These are phyloP conservation scores for Eulemur mongoz DNA, from an alignment of 2,797 vertebrate genomes.

Conservation along the genomic window DNA sequence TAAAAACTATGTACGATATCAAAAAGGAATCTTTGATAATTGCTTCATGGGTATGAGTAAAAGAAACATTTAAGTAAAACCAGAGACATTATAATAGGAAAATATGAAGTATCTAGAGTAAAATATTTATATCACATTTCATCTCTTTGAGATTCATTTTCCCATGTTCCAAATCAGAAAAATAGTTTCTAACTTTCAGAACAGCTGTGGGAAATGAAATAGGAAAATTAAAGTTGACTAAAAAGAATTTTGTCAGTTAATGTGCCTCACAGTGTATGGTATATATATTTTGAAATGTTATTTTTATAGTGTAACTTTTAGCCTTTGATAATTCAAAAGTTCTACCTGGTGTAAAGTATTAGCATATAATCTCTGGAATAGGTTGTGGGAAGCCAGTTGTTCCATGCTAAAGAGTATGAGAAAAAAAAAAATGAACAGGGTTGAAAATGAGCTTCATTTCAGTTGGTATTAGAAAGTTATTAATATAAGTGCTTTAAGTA, in stretches of 20 bases:
- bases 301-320: not conserved
- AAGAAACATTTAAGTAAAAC: not conserved
- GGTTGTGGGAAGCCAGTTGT: not conserved
- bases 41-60: not conserved
- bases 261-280: not conserved
- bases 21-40: not conserved
- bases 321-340: not conserved
- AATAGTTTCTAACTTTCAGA: not conserved
- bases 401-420: not conserved
- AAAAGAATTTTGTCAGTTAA: not conserved
- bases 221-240: not conserved
- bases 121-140: not conserved
- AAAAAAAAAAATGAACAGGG: not conserved
- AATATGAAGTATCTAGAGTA: not conserved
- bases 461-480: not conserved
- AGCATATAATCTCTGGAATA: not conserved
- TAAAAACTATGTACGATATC: not conserved
- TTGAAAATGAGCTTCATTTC: not conserved
- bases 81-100: not conserved
- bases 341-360: not conserved
- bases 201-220: not conserved
- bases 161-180: not conserved
- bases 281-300: not conserved
- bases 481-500: not conserved
- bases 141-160: no score